Evolutionary conservation across 1,140 invertebrate species (phyloP), one percentile per base, ranked within the genome.

Genomic region (Philotrypesis tridentata): DNA sequence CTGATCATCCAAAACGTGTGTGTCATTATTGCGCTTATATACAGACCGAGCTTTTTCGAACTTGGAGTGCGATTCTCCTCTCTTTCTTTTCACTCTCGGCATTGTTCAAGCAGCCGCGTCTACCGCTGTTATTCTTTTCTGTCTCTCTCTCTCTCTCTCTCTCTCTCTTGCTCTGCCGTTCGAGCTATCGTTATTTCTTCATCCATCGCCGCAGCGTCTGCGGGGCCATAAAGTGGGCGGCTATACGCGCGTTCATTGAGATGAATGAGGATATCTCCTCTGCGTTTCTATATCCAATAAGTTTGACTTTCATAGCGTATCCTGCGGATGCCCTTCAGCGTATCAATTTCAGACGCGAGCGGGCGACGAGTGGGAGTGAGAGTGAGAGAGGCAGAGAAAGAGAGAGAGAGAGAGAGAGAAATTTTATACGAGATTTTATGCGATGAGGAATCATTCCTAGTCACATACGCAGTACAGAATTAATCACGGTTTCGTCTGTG

Each of bases 1-100:
- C 31, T 33, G 67, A 37, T 29, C 25, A 70, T 70, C 67, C 29
- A 70, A 70, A 70, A 70, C 14, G 27, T 70, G 21, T 70, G 67
- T 33, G 67, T 33, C 67, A 37, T 70, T 31, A 70, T 70, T n/a
- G n/a, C n/a, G n/a, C n/a, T n/a, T n/a, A n/a, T n/a, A n/a, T n/a
- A n/a, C n/a, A n/a, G n/a, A n/a, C n/a, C n/a, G n/a, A n/a, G n/a
- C n/a, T n/a, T n/a, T 70, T 29, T 11, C 63, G 23, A 29, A 14
- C 48, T 37, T 37, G 4, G 33, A 37, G 4, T 17, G 21, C 48
- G 48, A 55, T 55, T 55, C 17, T 55, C 21, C 63, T 65, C 25
- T 65, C n/a, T n/a, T n/a, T n/a, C n/a, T n/a, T n/a, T n/a, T n/a
- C n/a, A n/a, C n/a, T 65, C 11, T 65, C 11, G 63, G 27, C 14